Evolutionary conservation across 2,888 invertebrate genomes (phyloP).

Genomic region (Lepas anatifera): DNA sequence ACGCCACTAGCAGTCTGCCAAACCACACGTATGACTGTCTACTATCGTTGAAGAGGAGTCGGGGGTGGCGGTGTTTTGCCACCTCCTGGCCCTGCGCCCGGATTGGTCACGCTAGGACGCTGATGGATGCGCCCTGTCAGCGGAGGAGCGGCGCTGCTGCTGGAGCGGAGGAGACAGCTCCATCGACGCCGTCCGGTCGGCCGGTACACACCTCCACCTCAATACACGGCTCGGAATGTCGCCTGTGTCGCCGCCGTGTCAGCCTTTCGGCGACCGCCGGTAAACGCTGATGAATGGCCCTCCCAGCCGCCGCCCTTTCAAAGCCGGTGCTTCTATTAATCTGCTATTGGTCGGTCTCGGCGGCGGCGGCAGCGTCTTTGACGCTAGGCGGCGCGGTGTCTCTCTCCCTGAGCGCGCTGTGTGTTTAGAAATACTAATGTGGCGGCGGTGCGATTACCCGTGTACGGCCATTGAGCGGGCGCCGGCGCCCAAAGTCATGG

Average conservation of each 20-base stretch:
- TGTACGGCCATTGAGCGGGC: not conserved
- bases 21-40: no score
- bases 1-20: no score
- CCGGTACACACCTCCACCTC: not conserved
- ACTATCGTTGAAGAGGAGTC: no score
- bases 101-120: no score
- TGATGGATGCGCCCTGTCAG: no score
- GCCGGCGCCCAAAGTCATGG: not conserved
- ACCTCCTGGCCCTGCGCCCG: no score
- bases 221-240: not conserved
- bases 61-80: no score
- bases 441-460: not conserved
- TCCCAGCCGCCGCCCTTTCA: not conserved
- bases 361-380: not conserved
- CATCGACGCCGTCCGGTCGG: not conserved
- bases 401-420: not conserved
- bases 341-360: not conserved
- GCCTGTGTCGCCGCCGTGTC: not conserved
- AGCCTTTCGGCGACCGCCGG: not conserved
- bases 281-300: not conserved
- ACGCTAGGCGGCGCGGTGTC: not conserved
- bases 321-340: slow-evolving; percentile 5
- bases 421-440: slow-evolving; percentile 8
- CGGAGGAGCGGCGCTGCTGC: no score
- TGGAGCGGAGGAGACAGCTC: no score